phyloP scores from a whole-genome alignment of 1,140 invertebrate genomes.

The Amphibalanus amphitrite region DNA sequence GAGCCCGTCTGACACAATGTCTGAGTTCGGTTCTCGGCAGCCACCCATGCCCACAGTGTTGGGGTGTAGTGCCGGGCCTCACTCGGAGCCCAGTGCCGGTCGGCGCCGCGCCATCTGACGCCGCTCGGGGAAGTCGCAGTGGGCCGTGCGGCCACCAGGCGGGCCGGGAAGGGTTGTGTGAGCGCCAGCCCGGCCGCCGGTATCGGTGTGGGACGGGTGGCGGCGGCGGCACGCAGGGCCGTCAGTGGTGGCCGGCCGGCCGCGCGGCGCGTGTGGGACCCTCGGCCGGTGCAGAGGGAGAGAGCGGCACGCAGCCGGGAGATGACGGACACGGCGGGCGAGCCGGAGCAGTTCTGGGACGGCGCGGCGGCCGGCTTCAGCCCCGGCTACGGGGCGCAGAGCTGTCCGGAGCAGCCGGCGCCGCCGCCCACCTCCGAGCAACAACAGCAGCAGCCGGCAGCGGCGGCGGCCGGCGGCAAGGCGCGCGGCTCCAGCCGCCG shows the following conservation, averaged over 20 bases:
- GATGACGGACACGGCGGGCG: not conserved
- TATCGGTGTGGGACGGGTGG: not conserved
- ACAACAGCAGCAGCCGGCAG: not conserved
- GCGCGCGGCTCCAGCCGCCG: constrained; percentile 39
- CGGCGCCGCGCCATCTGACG: not conserved
- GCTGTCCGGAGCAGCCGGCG: not conserved
- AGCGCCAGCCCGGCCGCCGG: no score
- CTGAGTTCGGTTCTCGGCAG: no score
- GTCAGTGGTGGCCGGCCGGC: not conserved
- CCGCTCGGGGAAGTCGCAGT: not conserved
- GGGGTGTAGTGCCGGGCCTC: no score
- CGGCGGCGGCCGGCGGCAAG: not conserved
- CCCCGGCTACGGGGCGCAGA: not conserved
- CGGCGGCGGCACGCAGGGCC: no score
- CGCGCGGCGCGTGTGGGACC: not conserved
- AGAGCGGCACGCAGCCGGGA: no score
- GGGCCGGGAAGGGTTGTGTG: not conserved
- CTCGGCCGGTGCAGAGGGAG: no score
- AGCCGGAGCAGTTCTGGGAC: not conserved
- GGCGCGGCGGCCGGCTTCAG: not conserved
- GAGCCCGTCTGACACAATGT: no score
- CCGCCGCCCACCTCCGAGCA: no score
- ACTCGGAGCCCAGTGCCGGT: no score
- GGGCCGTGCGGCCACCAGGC: no score
- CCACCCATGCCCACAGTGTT: no score